Evolutionary conservation across 2,113 vertebrate genomes (phyloP).

Genomic region (Varanus komodoensis): DNA sequence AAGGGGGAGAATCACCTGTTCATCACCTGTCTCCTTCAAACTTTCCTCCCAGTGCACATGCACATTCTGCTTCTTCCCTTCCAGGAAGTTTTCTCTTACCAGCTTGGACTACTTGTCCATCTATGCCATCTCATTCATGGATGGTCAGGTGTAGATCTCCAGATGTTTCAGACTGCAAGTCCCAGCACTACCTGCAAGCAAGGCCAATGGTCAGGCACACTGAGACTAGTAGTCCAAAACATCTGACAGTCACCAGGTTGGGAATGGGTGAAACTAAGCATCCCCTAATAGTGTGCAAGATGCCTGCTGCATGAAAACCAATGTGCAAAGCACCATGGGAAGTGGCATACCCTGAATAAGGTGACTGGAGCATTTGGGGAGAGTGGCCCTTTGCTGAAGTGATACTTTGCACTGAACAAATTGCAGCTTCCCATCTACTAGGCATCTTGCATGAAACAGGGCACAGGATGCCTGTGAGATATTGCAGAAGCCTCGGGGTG

Average conservation of each 20-base stretch:
- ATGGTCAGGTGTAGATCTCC: too few species aligned
- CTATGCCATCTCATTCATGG: too few species aligned
- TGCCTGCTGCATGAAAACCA: background rate
- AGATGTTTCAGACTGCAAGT: too few species aligned
- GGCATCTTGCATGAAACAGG: background rate
- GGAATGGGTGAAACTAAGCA: background rate
- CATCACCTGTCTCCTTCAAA: too few species aligned
- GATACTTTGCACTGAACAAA: background rate
- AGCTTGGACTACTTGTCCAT: too few species aligned
- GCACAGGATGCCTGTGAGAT: background rate
- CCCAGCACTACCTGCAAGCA: too few species aligned
- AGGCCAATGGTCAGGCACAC: too few species aligned
- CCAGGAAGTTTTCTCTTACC: too few species aligned
- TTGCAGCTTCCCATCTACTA: background rate
- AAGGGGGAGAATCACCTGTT: background rate
- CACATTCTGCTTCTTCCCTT: background rate
- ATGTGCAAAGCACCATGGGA: background rate
- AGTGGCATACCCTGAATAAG: background rate
- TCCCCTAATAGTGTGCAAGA: background rate
- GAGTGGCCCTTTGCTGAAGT: background rate
- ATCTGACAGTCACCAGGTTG: too few species aligned
- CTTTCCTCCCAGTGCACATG: too few species aligned
- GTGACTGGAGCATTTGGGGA: background rate
- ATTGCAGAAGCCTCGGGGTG: background rate
- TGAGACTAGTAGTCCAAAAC: too few species aligned